Evolutionary conservation across 2,888 invertebrate species (phyloP).

Genomic region (Acrobasis repandana): DNA sequence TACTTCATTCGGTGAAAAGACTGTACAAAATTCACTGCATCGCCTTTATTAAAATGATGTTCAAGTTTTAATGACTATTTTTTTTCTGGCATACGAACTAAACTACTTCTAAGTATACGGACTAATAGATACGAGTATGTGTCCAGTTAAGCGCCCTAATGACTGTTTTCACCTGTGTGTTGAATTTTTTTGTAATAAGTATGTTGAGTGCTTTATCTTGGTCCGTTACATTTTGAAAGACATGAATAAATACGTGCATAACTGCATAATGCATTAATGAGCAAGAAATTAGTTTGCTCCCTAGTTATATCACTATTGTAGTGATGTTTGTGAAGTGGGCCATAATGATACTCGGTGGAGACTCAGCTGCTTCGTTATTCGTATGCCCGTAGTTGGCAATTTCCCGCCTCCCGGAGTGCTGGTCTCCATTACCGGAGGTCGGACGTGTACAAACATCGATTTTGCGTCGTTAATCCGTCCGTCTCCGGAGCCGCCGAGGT

Average conservation of each 20-base stretch:
- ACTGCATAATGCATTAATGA: background rate
- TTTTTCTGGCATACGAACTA: conserved; percentile 1
- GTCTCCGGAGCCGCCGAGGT: conserved; percentile 53
- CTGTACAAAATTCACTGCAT: conserved; percentile 52
- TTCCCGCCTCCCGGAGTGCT: conserved; percentile 74
- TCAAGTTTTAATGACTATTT: background rate
- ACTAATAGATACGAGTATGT: background rate
- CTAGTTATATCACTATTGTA: background rate
- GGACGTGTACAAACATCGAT: conserved; percentile 82
- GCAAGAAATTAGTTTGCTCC: conserved; percentile 9
- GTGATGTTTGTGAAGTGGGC: conserved; percentile 6
- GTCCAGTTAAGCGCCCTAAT: background rate
- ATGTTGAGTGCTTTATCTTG: background rate
- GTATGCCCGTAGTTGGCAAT: conserved; percentile 71
- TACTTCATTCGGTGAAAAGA: conserved; percentile 56
- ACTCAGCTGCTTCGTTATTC: conserved; percentile 70
- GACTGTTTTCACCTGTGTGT: background rate
- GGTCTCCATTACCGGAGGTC: conserved; percentile 79
- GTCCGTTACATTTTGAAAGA: background rate
- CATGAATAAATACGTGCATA: background rate
- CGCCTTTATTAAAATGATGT: conserved; percentile 13
- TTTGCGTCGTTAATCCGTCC: conserved; percentile 76
- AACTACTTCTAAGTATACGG: background rate
- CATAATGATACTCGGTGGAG: conserved; percentile 35
- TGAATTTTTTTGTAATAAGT: background rate